Percentiles rank a stretch among this genome's conserved stretches.
Evolutionary conservation across 2,888 invertebrate species (phyloP).

Genomic region (Archaeoteleia sp.): DNA sequence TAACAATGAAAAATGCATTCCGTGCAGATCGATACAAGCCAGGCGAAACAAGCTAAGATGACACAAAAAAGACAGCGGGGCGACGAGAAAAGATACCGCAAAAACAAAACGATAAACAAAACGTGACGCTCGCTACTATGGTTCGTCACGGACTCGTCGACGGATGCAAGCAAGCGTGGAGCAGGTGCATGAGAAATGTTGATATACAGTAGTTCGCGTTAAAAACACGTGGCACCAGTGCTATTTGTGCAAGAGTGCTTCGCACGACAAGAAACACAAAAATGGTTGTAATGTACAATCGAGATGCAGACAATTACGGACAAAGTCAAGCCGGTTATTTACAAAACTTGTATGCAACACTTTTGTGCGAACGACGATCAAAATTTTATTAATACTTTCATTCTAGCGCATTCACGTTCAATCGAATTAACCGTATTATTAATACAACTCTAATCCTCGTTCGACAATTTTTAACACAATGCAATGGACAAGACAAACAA

Average conservation of each 20-base stretch:
- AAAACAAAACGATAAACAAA: slow-evolving; percentile 23
- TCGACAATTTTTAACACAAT: too few relatives aligned
- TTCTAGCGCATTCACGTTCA: too few relatives aligned
- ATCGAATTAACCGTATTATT: too few relatives aligned
- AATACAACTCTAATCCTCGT: too few relatives aligned
- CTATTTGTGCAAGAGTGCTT: slow-evolving; percentile 43
- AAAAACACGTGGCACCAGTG: slow-evolving; percentile 44
- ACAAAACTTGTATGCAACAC: slow-evolving; percentile 17
- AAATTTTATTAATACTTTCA: too few relatives aligned
- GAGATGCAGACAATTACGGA: slow-evolving; percentile 40
- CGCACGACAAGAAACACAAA: slow-evolving; percentile 40
- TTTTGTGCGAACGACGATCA: too few relatives aligned
- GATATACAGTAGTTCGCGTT: slow-evolving; percentile 34
- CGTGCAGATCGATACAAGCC: slow-evolving; percentile 62
- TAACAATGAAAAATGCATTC: slow-evolving; percentile 47
- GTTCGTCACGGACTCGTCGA: slow-evolving; percentile 14
- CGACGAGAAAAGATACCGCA: neutral
- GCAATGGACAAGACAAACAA: too few relatives aligned
- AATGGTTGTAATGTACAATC: slow-evolving; percentile 41
- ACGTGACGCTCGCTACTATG: slow-evolving; percentile 4
- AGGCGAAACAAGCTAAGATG: slow-evolving; percentile 33
- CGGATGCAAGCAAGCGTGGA: slow-evolving; percentile 61
- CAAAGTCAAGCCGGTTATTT: slow-evolving; percentile 41
- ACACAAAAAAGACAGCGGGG: slow-evolving; percentile 37
- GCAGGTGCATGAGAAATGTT: slow-evolving; percentile 56